Percentiles rank a stretch among this genome's conserved stretches.
Evolutionary conservation across 2,113 vertebrate species (phyloP).

Genomic region (Cephalopterus ornatus): DNA sequence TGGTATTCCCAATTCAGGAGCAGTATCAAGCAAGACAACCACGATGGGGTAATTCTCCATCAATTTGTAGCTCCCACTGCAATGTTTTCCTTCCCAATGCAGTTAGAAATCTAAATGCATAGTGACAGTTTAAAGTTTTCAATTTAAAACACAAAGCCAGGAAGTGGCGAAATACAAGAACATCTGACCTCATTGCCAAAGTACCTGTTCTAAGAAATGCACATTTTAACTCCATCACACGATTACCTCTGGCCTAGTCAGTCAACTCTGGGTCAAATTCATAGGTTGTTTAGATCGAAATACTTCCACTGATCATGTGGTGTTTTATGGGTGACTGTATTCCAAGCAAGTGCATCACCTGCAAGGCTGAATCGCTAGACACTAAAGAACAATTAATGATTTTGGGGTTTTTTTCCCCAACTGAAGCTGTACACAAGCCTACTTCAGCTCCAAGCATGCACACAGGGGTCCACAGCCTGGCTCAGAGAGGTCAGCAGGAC

Average conservation of each 20-base stretch:
- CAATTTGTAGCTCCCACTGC: neutral
- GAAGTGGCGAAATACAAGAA: neutral
- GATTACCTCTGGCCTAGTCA: neutral
- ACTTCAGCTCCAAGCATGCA: neutral
- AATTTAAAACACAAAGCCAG: neutral
- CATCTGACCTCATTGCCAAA: neutral
- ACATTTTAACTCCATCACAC: neutral
- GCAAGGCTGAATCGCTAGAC: neutral
- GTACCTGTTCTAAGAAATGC: neutral
- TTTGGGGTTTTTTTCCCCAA: neutral
- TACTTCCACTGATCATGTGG: neutral
- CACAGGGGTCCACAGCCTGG: neutral
- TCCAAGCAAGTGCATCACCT: neutral
- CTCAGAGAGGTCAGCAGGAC: neutral
- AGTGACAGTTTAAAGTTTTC: neutral
- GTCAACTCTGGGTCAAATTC: neutral
- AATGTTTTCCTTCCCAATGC: neutral
- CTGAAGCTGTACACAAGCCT: neutral
- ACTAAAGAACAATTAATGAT: accelerated
- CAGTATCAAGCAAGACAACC: neutral
- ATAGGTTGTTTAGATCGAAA: neutral
- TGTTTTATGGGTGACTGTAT: neutral
- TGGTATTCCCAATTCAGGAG: neutral
- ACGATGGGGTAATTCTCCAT: neutral
- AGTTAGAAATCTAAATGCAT: neutral